A percentile compares a stretch with the other conserved stretches of the same genome.
These are phyloP conservation scores for Heliornis fulica DNA, from an alignment of 2,113 vertebrate species.

Conservation along the genomic window DNA sequence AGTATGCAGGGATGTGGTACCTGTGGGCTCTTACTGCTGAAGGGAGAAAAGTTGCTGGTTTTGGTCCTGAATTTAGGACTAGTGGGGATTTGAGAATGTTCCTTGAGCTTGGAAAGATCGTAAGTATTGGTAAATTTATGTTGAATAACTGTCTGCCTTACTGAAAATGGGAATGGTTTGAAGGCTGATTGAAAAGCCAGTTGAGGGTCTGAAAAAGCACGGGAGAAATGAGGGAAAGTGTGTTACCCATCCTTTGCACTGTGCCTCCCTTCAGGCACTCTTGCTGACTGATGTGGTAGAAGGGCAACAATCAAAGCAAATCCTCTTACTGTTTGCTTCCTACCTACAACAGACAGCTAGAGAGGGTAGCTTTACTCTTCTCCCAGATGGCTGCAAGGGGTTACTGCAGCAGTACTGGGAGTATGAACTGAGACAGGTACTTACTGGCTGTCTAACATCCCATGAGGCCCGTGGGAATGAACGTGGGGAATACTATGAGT, in stretches of 20 bases:
- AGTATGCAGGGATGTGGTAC: not conserved
- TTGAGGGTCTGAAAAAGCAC: not conserved
- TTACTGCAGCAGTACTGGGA: not conserved
- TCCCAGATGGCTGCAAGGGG: not conserved
- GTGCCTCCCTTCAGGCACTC: not conserved
- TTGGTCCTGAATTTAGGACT: not conserved
- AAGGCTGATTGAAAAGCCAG: not conserved
- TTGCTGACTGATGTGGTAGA: not conserved
- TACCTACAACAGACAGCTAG: not conserved
- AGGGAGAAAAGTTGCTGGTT: not conserved
- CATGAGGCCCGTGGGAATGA: not conserved
- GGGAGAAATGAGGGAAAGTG: not conserved
- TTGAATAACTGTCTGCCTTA: not conserved
- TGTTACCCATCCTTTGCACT: not conserved
- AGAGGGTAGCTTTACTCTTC: not conserved
- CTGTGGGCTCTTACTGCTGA: not conserved
- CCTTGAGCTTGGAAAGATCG: not conserved
- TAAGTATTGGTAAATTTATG: not conserved
- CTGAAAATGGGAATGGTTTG: not conserved
- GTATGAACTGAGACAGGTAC: conserved; percentile 31
- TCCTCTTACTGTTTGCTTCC: not conserved
- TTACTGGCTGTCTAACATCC: not conserved
- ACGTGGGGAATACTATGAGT: conserved; percentile 15
- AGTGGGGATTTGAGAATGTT: not conserved
- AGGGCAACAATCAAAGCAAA: not conserved